Conservation (phyloP, 2,888 invertebrate genomes). For the Pristionchus maxplancki region DNA sequence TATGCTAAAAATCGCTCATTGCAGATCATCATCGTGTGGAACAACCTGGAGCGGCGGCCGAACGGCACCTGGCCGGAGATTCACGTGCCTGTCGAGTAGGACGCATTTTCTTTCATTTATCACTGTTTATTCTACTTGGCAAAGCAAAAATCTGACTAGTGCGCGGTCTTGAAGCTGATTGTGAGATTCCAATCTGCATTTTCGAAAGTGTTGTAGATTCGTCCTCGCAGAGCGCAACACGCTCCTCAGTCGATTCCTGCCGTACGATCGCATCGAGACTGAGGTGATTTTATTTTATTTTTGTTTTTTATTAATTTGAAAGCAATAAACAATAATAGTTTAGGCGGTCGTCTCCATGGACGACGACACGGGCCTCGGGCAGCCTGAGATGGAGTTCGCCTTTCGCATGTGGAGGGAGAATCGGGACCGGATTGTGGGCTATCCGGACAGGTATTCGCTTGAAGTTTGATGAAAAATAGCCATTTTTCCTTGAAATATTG, state of each 20-base stretch:
- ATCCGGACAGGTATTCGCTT: conserved; percentile 93
- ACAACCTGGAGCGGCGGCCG: conserved; percentile 86
- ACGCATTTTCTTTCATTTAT: neutral
- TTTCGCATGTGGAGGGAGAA: conserved; percentile 98
- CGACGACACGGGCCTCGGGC: conserved; percentile 95
- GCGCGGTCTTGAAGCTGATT: too few relatives aligned
- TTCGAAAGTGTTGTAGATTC: conserved; percentile 80
- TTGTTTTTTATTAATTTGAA: too few relatives aligned
- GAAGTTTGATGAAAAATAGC: too few relatives aligned
- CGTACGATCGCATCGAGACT: conserved; percentile 94
- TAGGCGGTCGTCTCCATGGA: conserved; percentile 97
- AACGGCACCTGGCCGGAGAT: conserved; percentile 67
- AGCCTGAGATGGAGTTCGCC: conserved; percentile 97
- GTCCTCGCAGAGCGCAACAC: conserved; percentile 92
- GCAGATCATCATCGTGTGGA: conserved; percentile 91
- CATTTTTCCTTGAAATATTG: neutral
- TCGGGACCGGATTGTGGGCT: conserved; percentile 94
- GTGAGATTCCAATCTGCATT: too few relatives aligned
- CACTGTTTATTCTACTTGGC: too few relatives aligned
- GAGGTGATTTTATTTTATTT: conserved; percentile 81
- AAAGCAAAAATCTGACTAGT: too few relatives aligned
- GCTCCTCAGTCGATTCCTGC: conserved; percentile 96
- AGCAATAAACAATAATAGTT: conserved; percentile 82
- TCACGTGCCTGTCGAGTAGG: conserved; percentile 76
- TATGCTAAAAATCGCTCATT: neutral